phyloP scores from a whole-genome alignment of 2,113 vertebrate genomes.

The Mandrillus leucophaeus region DNA sequence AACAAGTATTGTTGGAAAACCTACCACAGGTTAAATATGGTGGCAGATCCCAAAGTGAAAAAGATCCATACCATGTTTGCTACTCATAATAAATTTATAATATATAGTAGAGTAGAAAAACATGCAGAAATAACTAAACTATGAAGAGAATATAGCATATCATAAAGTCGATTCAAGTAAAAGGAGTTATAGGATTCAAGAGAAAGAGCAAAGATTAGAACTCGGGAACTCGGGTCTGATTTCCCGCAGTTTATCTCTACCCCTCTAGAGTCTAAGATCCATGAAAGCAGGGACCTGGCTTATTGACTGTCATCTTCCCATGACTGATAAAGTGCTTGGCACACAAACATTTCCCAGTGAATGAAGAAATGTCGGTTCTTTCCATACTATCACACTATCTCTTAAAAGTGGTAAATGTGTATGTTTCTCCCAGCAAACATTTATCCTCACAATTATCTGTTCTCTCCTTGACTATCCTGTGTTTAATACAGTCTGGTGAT shows the following conservation, averaged over 20 bases:
- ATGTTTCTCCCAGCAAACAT: neutral
- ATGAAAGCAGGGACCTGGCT: neutral
- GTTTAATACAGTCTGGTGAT: slow-evolving; percentile 3
- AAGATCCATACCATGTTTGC: neutral
- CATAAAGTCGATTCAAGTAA: neutral
- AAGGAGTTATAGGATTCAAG: neutral
- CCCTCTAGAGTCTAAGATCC: neutral
- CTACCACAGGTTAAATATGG: neutral
- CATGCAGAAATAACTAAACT: neutral
- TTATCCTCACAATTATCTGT: neutral
- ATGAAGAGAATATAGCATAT: neutral
- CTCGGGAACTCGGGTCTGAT: neutral
- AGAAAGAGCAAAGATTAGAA: neutral
- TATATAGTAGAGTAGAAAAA: neutral
- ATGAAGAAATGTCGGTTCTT: neutral
- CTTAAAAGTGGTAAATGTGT: neutral
- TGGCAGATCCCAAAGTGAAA: neutral
- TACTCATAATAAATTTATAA: neutral
- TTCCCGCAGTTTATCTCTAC: neutral
- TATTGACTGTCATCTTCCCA: neutral
- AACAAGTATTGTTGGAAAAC: neutral
- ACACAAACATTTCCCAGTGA: neutral
- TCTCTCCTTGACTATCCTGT: neutral
- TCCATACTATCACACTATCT: neutral
- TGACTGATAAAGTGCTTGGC: neutral